Percentiles rank a stretch among this genome's conserved stretches.
Conservation (phyloP, 2,797 vertebrate species). For the Leucoraja ocellata region DNA sequence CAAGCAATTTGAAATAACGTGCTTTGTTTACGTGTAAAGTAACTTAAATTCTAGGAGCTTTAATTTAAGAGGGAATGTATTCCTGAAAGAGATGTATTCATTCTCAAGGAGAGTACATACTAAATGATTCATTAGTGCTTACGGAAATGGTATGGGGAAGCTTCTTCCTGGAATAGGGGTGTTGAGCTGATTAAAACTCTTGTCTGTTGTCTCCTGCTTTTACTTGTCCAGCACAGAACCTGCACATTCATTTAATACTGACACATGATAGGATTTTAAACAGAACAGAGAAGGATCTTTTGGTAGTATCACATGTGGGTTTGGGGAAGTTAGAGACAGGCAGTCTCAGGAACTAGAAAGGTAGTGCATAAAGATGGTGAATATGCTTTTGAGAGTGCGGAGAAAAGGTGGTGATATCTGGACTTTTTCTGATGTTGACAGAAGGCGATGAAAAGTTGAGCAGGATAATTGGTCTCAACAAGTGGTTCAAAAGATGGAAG, state of each 20-base stretch:
- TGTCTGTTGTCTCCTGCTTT: constrained; percentile 8
- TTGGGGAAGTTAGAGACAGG: not conserved
- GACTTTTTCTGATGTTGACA: constrained; percentile 12
- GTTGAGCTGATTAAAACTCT: not conserved
- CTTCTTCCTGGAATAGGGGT: constrained; percentile 1
- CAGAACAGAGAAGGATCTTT: not conserved
- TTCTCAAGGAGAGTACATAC: not conserved
- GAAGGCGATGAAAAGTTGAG: constrained; percentile 19
- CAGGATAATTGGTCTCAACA: constrained; percentile 31
- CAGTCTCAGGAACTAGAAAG: not conserved
- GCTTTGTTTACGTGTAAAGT: not conserved
- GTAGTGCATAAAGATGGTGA: constrained; percentile 5
- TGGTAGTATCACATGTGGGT: constrained; percentile 10
- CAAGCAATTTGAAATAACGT: not conserved
- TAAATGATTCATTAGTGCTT: not conserved
- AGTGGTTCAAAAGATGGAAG: constrained; percentile 24
- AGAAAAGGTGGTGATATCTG: constrained; percentile 27
- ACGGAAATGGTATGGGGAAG: no score
- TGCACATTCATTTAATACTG: constrained; percentile 15
- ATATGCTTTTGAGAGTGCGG: constrained; percentile 19
- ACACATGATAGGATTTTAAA: constrained; percentile 29
- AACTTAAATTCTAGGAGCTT: not conserved
- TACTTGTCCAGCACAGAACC: constrained; percentile 8
- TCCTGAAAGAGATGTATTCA: not conserved
- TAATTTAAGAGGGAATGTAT: not conserved